Percentiles rank a stretch among this genome's conserved stretches.
These are phyloP conservation scores for Microctonus hyperodae DNA, from an alignment of 2,888 invertebrate genomes.

Conservation along the genomic window DNA sequence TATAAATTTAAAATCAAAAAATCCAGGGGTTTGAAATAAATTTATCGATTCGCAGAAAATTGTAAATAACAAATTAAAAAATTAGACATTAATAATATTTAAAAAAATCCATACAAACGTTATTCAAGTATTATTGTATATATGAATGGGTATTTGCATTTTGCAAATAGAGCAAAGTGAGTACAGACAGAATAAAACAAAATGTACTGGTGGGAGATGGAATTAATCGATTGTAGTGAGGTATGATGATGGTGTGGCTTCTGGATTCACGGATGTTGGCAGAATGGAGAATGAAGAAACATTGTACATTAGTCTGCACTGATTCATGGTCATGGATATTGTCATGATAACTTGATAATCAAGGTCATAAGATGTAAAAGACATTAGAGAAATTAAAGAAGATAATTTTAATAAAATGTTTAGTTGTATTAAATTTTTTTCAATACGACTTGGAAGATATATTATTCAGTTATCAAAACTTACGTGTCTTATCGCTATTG, in stretches of 20 bases:
- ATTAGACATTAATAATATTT: no score
- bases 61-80: background rate
- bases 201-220: background rate
- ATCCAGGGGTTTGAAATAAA: no score
- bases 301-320: background rate
- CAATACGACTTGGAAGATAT: background rate
- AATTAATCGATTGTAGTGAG: background rate
- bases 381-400: background rate
- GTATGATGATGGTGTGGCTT: background rate
- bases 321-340: conserved; percentile 22
- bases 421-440: background rate
- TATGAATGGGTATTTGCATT: no score
- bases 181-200: background rate
- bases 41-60: no score
- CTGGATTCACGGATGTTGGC: background rate
- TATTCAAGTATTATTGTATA: no score
- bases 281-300: background rate
- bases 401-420: background rate
- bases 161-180: no score
- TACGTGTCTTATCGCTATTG: background rate
- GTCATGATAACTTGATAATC: background rate
- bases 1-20: no score
- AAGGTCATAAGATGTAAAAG: background rate
- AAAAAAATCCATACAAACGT: no score
- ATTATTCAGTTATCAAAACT: background rate